These are phyloP conservation scores for Anolis apletophallus DNA, from an alignment of 2,797 vertebrate genomes.

Conservation along the genomic window DNA sequence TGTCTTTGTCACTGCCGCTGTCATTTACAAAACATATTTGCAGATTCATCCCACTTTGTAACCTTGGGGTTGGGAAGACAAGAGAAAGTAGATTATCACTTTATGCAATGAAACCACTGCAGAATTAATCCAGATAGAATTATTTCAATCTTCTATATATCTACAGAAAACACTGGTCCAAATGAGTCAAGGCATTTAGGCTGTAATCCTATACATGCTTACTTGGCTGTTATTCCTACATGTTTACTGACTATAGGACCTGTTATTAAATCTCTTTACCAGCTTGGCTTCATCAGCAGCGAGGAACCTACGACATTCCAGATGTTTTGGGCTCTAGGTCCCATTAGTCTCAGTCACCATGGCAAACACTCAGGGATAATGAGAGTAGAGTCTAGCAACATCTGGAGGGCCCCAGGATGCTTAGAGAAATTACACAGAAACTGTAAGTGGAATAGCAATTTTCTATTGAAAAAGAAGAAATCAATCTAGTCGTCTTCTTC, in stretches of 20 bases:
- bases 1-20: slow-evolving; percentile 98
- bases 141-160: not conserved
- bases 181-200: not conserved
- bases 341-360: too few species aligned
- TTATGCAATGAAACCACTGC: slow-evolving; percentile 1
- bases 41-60: slow-evolving; percentile 98
- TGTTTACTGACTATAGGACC: not conserved
- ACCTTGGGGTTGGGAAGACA: slow-evolving; percentile 71
- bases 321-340: not conserved
- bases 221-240: not conserved
- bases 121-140: not conserved
- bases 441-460: not conserved
- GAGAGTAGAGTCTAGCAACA: too few species aligned
- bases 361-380: too few species aligned
- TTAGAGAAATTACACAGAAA: slow-evolving; percentile 2
- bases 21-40: slow-evolving; percentile 99
- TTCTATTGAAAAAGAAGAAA: not conserved
- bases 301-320: not conserved
- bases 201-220: not conserved
- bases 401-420: too few species aligned
- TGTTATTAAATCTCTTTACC: not conserved
- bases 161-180: not conserved
- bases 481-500: not conserved
- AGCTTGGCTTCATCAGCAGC: not conserved
- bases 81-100: not conserved